Conservation (phyloP, 2,113 vertebrate genomes). For the Hypanus sabinus region DNA sequence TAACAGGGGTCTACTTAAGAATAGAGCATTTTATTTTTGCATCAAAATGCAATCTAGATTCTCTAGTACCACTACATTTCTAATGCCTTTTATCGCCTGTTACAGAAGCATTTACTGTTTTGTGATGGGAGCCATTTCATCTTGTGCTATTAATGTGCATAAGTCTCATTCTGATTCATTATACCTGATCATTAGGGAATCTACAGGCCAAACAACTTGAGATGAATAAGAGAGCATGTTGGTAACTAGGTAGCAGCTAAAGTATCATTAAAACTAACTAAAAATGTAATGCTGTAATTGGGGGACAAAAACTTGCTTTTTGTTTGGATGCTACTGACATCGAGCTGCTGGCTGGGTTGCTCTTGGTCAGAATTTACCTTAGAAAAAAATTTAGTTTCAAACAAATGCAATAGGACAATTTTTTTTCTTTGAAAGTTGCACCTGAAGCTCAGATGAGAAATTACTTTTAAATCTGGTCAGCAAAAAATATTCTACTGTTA, state of each 20-base stretch:
- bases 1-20: not conserved
- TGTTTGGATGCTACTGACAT: no score
- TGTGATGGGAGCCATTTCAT: not conserved
- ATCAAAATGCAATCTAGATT: not conserved
- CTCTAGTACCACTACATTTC: not conserved
- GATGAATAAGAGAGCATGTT: not conserved
- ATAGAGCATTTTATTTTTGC: not conserved
- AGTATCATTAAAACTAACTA: no score
- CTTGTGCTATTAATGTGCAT: not conserved
- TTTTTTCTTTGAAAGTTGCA: not conserved
- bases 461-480: not conserved
- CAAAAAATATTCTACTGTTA: not conserved
- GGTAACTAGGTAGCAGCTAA: no score
- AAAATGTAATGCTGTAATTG: no score
- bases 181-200: not conserved
- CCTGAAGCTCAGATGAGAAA: not conserved
- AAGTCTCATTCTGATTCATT: not conserved
- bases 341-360: no score
- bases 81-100: not conserved
- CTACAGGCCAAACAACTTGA: not conserved
- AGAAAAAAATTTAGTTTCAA: not conserved
- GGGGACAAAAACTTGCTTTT: no score
- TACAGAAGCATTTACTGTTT: not conserved
- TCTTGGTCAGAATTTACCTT: no score
- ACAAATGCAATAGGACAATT: not conserved